These are phyloP conservation scores for Choloepus hoffmanni DNA, from an alignment of 2,113 vertebrate genomes.

Conservation along the genomic window DNA sequence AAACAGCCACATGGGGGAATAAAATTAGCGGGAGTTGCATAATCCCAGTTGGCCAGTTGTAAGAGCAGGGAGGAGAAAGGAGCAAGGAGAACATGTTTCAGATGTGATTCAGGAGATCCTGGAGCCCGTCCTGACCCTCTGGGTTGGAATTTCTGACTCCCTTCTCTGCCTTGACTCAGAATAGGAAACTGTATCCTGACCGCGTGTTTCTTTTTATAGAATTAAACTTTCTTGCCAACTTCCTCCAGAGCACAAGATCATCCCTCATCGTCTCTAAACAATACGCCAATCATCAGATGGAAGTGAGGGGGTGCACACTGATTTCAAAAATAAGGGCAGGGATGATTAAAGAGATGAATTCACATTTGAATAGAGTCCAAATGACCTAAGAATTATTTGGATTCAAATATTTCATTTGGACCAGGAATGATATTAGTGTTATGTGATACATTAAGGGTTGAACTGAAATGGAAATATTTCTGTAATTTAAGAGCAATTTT, in stretches of 20 bases:
- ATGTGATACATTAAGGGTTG: conserved; percentile 43
- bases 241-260: conserved; percentile 84
- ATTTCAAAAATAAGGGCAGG: conserved; percentile 62
- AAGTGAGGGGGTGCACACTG: not conserved
- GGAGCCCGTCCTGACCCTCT: conserved; percentile 87
- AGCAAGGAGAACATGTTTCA: conserved; percentile 72
- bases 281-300: conserved; percentile 66
- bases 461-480: conserved; percentile 65
- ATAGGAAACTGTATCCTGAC: conserved; percentile 87
- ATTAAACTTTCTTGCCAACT: conserved; percentile 85
- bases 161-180: conserved; percentile 86
- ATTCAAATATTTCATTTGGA: conserved; percentile 62
- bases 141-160: conserved; percentile 88
- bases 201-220: conserved; percentile 89
- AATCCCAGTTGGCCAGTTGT: conserved; percentile 77
- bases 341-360: conserved; percentile 72
- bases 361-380: conserved; percentile 76
- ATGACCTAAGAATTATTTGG: conserved; percentile 73
- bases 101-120: conserved; percentile 85
- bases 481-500: conserved; percentile 60
- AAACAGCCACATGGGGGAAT: conserved; percentile 61
- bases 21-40: conserved; percentile 71
- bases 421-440: conserved; percentile 56
- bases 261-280: conserved; percentile 79
- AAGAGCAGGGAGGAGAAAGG: conserved; percentile 78